Evolutionary conservation across 2,797 vertebrate species (phyloP), one percentile per base, ranked within the genome.

Genomic region (Paratrypauchen microcephalus): DNA sequence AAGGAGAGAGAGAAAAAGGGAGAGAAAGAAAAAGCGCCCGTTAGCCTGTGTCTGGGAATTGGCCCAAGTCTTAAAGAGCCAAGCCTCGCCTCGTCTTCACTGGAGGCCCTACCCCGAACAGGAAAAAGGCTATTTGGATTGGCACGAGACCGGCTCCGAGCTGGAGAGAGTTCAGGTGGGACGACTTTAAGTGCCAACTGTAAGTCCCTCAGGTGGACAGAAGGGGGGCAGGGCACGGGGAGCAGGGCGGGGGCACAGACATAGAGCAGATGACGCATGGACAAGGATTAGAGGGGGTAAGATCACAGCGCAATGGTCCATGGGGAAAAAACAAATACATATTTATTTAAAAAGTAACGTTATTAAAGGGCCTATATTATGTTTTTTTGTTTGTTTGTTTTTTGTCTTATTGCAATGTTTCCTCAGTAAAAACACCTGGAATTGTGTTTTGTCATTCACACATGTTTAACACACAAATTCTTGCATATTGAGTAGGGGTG

Each of bases 51-150:
- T 90, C 87, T 91, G 91, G 90, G 89, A 91, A 80, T 54, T 68
- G 70, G 83, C 86, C 91, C 92, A 93, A 87, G 72, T 82, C 76
- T 82, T 91, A 90, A 90, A 88, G 88, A 91, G 91, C 87, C 89
- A 86, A 89, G 89, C 85, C 86, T 88, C 81, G 39, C 84, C 91
- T 88, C 83, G 77, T 91, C 87, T 90, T 90, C 80, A 90, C 86
- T 87, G 72, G 76, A 81, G 83, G 85, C 85, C 74, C 72, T 77
- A 83, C 82, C 88, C 80, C 68, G 62, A 88, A 84, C 65, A 79
- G 85, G 80, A 83, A 80, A 71, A 79, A 80, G 62, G 85, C 88
- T 55, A 82, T 87, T 84, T 83, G 82, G 79, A 76, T 83, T 89
- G 91, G 83, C 86, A 87, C 86, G 63, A 74, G 80, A 83, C 77